A percentile compares a stretch with the other conserved stretches of the same genome.
These are phyloP conservation scores for Gavia stellata DNA, from an alignment of 2,113 vertebrate species.

Conservation along the genomic window DNA sequence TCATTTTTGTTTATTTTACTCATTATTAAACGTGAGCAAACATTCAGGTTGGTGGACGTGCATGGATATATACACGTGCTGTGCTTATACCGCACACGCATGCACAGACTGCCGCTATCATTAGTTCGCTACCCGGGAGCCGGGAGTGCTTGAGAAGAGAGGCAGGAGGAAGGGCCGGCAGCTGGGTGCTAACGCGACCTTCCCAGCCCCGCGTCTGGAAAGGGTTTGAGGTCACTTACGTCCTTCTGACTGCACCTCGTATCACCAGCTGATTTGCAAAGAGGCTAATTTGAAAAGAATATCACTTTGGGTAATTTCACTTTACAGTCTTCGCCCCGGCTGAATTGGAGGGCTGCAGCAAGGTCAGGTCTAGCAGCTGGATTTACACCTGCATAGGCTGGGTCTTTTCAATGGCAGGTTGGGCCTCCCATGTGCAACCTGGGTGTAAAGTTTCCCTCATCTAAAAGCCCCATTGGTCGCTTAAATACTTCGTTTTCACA, in stretches of 20 bases:
- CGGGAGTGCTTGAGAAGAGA: constrained; percentile 6
- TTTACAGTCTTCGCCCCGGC: background rate
- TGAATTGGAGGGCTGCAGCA: background rate
- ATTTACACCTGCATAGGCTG: background rate
- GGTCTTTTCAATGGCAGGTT: background rate
- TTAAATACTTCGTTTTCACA: background rate
- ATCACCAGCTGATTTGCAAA: background rate
- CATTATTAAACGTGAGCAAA: constrained; percentile 25
- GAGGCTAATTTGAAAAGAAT: background rate
- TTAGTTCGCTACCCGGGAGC: background rate
- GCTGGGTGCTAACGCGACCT: background rate
- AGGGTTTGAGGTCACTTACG: background rate
- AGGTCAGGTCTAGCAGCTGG: background rate
- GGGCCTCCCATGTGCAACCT: background rate
- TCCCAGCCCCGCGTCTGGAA: fast-evolving
- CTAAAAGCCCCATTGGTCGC: background rate
- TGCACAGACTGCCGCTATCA: background rate
- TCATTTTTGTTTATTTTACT: constrained; percentile 49
- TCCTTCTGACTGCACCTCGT: background rate
- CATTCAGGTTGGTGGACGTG: background rate
- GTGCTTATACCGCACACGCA: fast-evolving
- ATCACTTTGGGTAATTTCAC: background rate
- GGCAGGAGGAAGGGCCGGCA: background rate
- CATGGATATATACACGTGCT: background rate
- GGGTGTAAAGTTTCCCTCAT: background rate